Percentiles rank a stretch among this genome's conserved stretches.
These are phyloP conservation scores for Oreochromis grahami DNA, from an alignment of 2,797 vertebrate species.

Conservation along the genomic window DNA sequence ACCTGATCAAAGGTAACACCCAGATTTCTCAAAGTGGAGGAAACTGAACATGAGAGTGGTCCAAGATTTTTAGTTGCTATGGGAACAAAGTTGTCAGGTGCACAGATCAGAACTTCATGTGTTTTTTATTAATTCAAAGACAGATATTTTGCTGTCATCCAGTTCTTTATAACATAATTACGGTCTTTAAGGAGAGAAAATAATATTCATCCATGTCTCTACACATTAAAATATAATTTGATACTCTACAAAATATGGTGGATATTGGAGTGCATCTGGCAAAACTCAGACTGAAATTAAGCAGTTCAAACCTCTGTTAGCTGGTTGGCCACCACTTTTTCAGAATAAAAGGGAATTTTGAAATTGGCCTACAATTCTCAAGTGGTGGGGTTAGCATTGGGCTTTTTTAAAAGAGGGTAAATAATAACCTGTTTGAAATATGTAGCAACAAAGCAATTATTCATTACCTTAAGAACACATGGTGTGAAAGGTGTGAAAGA, in stretches of 20 bases:
- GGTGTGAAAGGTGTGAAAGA: neutral
- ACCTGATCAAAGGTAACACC: neutral
- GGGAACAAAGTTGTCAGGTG: neutral
- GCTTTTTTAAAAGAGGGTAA: neutral
- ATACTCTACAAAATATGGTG: neutral
- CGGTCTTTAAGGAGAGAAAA: neutral
- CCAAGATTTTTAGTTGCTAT: neutral
- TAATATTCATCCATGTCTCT: neutral
- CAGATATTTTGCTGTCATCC: neutral
- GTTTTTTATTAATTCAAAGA: neutral
- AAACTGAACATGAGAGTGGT: neutral
- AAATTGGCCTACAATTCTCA: neutral
- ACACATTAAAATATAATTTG: neutral
- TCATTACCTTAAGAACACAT: neutral
- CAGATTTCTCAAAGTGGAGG: neutral
- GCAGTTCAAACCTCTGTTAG: neutral
- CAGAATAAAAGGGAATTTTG: neutral
- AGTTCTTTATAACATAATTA: neutral
- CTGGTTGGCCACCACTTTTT: neutral
- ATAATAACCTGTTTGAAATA: neutral
- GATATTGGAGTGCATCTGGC: neutral
- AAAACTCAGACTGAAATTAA: neutral
- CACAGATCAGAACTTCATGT: neutral
- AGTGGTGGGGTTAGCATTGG: neutral
- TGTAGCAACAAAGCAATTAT: neutral